phyloP scores from a whole-genome alignment of 2,888 invertebrate genomes.

The Panzeria rudis region DNA sequence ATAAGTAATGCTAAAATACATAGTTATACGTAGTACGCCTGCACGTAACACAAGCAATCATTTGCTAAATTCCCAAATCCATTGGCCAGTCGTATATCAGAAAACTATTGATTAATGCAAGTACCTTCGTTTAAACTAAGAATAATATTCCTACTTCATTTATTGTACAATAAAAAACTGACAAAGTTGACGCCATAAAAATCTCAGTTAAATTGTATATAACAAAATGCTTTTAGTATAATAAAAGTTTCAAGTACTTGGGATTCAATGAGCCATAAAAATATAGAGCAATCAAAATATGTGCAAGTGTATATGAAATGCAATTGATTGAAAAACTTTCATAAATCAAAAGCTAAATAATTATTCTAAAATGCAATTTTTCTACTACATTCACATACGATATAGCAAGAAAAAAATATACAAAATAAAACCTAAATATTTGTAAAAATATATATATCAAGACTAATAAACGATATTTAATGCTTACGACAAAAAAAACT shows the following conservation, averaged over 20 bases:
- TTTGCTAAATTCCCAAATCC: constrained; percentile 52
- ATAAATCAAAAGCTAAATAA: constrained; percentile 53
- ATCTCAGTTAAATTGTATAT: constrained; percentile 75
- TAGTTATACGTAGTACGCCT: background rate
- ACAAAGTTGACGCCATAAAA: constrained; percentile 77
- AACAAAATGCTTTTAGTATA: constrained; percentile 36
- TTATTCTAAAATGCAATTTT: constrained; percentile 21
- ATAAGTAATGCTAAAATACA: background rate
- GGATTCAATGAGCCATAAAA: constrained; percentile 80
- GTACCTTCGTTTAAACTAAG: background rate
- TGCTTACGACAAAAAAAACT: constrained; percentile 15
- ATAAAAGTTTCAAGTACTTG: constrained; percentile 77
- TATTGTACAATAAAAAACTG: constrained; percentile 9
- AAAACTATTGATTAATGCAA: background rate
- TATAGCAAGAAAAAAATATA: too few relatives aligned
- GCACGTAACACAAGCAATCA: background rate
- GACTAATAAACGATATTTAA: constrained; percentile 43
- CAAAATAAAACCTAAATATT: too few relatives aligned
- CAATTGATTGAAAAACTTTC: constrained; percentile 71
- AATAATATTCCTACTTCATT: background rate
- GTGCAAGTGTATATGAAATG: background rate
- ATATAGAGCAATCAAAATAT: constrained; percentile 28
- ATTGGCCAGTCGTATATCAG: background rate
- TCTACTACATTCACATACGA: background rate
- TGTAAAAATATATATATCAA: constrained; percentile 46